Evolutionary conservation across 2,797 vertebrate species (phyloP).

Genomic region (Spondyliosoma cantharus): DNA sequence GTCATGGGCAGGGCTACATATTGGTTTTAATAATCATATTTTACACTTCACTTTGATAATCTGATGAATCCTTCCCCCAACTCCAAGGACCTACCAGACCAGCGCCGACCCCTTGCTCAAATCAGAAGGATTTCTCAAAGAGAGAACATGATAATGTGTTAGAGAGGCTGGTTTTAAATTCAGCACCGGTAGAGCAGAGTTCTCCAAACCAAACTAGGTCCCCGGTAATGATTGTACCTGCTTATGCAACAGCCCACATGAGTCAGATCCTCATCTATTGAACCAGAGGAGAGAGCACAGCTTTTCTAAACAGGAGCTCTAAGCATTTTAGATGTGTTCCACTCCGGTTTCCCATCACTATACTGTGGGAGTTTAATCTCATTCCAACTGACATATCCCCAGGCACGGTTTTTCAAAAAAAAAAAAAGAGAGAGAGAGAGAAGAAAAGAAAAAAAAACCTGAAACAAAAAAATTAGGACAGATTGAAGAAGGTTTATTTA

Average conservation of each 20-base stretch:
- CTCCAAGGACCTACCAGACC: constrained; percentile 8
- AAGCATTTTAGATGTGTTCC: constrained; percentile 81
- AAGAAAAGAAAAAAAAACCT: constrained; percentile 29
- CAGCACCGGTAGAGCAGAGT: constrained; percentile 19
- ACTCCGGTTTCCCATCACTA: constrained; percentile 73
- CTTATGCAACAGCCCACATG: constrained; percentile 78
- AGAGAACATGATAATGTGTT: constrained; percentile 34
- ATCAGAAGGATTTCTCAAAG: constrained; percentile 9
- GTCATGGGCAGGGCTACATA: background rate
- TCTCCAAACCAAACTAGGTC: constrained; percentile 54
- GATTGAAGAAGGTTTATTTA: constrained; percentile 69
- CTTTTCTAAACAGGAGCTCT: constrained; percentile 75
- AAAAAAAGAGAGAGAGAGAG: constrained; percentile 2
- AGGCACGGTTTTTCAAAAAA: constrained; percentile 64
- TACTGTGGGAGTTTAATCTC: constrained; percentile 85
- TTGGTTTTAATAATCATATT: constrained; percentile 43
- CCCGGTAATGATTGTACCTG: constrained; percentile 76
- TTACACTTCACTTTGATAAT: constrained; percentile 32
- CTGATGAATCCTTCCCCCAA: constrained; percentile 21
- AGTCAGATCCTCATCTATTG: constrained; percentile 81
- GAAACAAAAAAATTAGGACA: constrained; percentile 82
- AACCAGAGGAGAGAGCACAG: constrained; percentile 70
- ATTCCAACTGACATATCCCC: constrained; percentile 83
- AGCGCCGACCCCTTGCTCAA: constrained; percentile 13
- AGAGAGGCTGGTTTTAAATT: constrained; percentile 51